Conservation (phyloP, 53 echinoderm and acorn worm genomes). For the Mesocentrotus franciscanus region DNA sequence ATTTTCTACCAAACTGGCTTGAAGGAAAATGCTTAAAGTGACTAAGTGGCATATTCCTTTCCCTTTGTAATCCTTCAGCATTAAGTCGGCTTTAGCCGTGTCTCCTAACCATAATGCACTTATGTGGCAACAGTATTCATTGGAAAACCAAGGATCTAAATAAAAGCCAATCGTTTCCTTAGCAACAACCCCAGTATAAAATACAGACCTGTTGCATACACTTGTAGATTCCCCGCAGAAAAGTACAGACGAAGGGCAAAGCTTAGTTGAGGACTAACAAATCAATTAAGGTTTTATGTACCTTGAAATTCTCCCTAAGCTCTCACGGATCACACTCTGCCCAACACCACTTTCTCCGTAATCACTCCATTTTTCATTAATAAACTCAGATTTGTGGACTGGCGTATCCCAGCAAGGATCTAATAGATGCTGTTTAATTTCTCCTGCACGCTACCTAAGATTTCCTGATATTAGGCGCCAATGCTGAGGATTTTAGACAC, state of each 20-base stretch:
- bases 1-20: slow-evolving; percentile 7
- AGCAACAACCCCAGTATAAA: slow-evolving; percentile 35
- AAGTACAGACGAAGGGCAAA: slow-evolving; percentile 65
- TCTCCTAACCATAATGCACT: slow-evolving; percentile 67
- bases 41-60: slow-evolving; percentile 64
- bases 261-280: slow-evolving; percentile 66
- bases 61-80: slow-evolving; percentile 57
- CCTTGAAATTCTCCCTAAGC: slow-evolving; percentile 66
- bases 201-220: slow-evolving; percentile 64
- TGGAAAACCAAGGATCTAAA: slow-evolving; percentile 53
- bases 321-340: slow-evolving; percentile 55
- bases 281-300: slow-evolving; percentile 69
- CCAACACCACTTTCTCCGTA: slow-evolving; percentile 61
- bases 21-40: slow-evolving; percentile 44
- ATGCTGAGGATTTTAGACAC: slow-evolving; percentile 61
- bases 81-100: slow-evolving; percentile 45
- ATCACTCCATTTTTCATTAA: slow-evolving; percentile 68
- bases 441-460: slow-evolving; percentile 61
- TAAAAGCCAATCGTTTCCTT: slow-evolving; percentile 54
- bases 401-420: slow-evolving; percentile 35
- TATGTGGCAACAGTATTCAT: slow-evolving; percentile 49
- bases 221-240: slow-evolving; percentile 57
- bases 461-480: slow-evolving; percentile 55
- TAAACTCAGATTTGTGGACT: slow-evolving; percentile 56
- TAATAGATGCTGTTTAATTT: slow-evolving; percentile 65